These are phyloP conservation scores for Sparus aurata DNA, from an alignment of 2,797 vertebrate genomes.

Conservation along the genomic window DNA sequence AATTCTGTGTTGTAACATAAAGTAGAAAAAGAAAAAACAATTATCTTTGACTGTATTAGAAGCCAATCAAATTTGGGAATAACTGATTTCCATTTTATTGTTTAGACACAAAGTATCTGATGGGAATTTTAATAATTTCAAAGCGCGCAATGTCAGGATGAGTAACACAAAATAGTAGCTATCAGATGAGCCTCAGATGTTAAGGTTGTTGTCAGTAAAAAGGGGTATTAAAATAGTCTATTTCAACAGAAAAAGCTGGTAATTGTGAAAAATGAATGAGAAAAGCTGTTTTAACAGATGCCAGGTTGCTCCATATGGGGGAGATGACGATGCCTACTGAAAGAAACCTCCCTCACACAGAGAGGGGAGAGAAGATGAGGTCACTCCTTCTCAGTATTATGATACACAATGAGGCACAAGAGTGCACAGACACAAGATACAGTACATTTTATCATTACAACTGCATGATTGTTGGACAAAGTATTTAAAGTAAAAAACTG, in stretches of 20 bases:
- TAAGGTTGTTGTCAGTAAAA: not conserved
- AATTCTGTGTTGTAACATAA: not conserved
- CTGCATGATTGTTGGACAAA: not conserved
- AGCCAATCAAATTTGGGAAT: not conserved
- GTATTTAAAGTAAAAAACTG: not conserved
- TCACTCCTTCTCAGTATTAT: constrained; percentile 32
- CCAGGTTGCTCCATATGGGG: constrained; percentile 21
- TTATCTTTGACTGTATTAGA: not conserved
- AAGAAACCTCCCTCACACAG: constrained; percentile 26
- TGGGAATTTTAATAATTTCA: not conserved
- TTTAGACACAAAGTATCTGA: not conserved
- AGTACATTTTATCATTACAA: not conserved
- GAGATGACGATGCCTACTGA: constrained; percentile 7
- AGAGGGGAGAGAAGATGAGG: constrained; percentile 29
- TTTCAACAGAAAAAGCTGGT: not conserved
- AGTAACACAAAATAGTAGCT: not conserved
- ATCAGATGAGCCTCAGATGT: not conserved
- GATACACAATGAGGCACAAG: constrained; percentile 7
- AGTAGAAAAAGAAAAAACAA: not conserved
- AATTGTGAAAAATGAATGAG: not conserved
- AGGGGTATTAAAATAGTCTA: not conserved
- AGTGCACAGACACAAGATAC: not conserved
- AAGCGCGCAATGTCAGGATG: not conserved
- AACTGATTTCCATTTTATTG: not conserved
- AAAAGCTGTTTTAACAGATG: constrained; percentile 16